These are phyloP conservation scores for Yponomeuta plumbellus DNA, from an alignment of 2,888 invertebrate species.

Conservation along the genomic window DNA sequence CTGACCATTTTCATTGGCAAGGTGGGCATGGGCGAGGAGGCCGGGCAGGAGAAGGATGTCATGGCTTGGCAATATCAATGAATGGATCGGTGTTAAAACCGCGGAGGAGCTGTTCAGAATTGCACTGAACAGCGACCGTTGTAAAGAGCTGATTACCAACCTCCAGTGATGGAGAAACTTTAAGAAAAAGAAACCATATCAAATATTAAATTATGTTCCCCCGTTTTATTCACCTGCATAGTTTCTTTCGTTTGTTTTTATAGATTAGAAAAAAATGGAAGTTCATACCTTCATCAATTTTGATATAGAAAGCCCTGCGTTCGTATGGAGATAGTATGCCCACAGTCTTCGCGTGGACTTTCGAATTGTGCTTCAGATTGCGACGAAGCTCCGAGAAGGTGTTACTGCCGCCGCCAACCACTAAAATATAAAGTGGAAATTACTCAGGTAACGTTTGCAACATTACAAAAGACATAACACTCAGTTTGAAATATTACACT, in stretches of 20 bases:
- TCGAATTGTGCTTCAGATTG: slow-evolving; percentile 74
- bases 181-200: no score
- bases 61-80: no score
- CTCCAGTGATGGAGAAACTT: no score
- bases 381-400: slow-evolving; percentile 81
- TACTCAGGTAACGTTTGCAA: background rate
- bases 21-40: no score
- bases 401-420: slow-evolving; percentile 84
- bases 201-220: no score
- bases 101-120: no score
- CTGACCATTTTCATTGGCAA: no score
- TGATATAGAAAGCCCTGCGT: slow-evolving; percentile 80
- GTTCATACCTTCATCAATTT: slow-evolving; percentile 72
- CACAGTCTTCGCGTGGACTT: slow-evolving; percentile 71
- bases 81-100: no score
- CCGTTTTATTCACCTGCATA: no score
- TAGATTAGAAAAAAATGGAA: background rate
- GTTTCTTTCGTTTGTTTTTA: background rate
- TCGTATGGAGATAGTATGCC: slow-evolving; percentile 78
- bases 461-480: background rate
- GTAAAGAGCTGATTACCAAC: no score
- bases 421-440: slow-evolving; percentile 32
- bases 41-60: no score
- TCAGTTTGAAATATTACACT: background rate
- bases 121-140: no score